Percentiles rank a stretch among this genome's conserved stretches.
These are phyloP conservation scores for Schizothorax lantsangensis DNA, from an alignment of 2,797 vertebrate genomes.

Conservation along the genomic window DNA sequence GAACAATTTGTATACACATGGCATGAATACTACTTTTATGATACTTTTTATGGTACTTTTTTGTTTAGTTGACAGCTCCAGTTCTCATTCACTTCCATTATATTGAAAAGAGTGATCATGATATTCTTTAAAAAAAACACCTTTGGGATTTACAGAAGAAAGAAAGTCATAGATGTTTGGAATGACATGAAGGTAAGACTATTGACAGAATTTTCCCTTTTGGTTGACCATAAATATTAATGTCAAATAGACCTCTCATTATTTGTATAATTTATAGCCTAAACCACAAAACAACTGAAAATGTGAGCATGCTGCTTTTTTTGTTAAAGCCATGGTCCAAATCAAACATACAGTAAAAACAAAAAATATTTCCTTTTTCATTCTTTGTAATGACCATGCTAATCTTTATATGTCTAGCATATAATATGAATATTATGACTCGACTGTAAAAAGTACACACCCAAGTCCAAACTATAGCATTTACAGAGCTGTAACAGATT, in stretches of 20 bases:
- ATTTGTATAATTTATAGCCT: constrained; percentile 28
- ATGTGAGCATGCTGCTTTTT: constrained; percentile 18
- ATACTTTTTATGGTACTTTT: neutral
- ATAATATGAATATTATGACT: constrained; percentile 60
- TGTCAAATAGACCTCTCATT: constrained; percentile 30
- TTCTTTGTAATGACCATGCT: constrained; percentile 51
- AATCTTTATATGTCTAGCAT: constrained; percentile 61
- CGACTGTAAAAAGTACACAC: constrained; percentile 55
- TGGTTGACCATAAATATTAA: neutral
- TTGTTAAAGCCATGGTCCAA: constrained; percentile 29
- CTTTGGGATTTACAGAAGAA: neutral
- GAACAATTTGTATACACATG: neutral
- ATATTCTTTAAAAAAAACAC: neutral
- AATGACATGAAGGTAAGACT: neutral
- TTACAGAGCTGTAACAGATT: constrained; percentile 58
- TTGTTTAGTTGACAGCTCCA: constrained; percentile 6
- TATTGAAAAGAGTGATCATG: neutral
- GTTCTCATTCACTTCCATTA: constrained; percentile 20
- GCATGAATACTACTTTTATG: neutral
- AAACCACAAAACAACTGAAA: constrained; percentile 24
- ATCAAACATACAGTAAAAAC: constrained; percentile 40
- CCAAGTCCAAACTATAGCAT: constrained; percentile 46
- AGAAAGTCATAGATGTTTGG: constrained; percentile 16
- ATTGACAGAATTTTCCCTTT: neutral
- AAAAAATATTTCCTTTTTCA: constrained; percentile 53